Conservation (phyloP, 2,888 invertebrate species). For the Epinotia ramella region DNA sequence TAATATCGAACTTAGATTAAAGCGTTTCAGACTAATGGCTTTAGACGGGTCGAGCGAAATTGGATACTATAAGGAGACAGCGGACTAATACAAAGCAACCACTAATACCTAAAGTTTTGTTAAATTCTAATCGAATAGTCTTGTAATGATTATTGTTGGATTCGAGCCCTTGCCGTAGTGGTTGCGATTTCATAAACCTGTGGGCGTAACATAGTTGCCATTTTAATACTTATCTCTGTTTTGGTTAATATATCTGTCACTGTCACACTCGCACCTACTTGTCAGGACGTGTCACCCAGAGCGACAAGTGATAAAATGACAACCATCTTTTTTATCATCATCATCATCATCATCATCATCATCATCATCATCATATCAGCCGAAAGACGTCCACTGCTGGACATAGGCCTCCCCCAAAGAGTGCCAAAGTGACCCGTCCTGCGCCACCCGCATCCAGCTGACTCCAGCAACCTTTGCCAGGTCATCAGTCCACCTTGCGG, state of each 20-base stretch:
- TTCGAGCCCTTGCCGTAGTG: neutral
- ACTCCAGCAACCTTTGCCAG: no score
- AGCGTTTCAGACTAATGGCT: neutral
- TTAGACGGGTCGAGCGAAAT: neutral
- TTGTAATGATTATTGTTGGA: neutral
- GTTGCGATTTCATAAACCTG: neutral
- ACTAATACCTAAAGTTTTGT: neutral
- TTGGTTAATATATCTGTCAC: neutral
- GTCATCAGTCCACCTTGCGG: no score
- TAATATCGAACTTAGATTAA: neutral
- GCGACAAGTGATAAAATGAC: neutral
- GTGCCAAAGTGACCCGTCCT: no score
- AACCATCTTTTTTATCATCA: no score
- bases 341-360: no score
- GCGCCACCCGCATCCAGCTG: no score
- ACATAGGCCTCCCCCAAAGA: no score
- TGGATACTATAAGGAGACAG: neutral
- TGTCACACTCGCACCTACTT: neutral
- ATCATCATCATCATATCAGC: no score
- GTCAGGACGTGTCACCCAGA: neutral
- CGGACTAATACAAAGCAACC: neutral
- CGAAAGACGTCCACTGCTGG: no score
- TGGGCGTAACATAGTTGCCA: no score
- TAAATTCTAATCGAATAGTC: conserved; percentile 2
- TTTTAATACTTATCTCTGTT: no score